Evolutionary conservation across 1,140 invertebrate species (phyloP).

Genomic region (Thrips palmi): DNA sequence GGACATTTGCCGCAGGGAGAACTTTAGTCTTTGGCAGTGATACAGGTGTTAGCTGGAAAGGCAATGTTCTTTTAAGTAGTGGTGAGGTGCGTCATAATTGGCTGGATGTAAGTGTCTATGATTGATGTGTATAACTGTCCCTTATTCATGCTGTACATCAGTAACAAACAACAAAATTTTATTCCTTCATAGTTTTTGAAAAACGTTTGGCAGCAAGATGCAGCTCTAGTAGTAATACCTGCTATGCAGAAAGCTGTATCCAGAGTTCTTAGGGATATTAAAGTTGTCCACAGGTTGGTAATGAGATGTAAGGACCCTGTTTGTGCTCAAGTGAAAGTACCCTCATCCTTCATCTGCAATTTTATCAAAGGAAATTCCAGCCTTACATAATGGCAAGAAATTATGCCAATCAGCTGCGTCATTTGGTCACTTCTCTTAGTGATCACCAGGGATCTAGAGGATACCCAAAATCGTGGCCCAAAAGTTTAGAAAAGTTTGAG

Average conservation of each 20-base stretch:
- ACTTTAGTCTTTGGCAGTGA: constrained; percentile 69
- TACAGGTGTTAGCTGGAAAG: constrained; percentile 73
- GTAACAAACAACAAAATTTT: constrained; percentile 14
- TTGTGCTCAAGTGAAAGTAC: too few relatives aligned
- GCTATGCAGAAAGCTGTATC: constrained; percentile 68
- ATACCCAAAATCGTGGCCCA: constrained; percentile 54
- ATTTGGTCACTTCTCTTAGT: constrained; percentile 62
- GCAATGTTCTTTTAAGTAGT: constrained; percentile 70
- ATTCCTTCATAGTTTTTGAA: constrained; percentile 48
- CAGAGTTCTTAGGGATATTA: constrained; percentile 56
- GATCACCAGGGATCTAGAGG: constrained; percentile 51
- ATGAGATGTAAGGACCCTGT: too few relatives aligned
- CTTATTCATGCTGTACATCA: constrained; percentile 11
- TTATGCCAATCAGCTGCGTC: constrained; percentile 63
- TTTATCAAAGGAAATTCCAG: constrained; percentile 59
- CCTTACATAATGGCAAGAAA: constrained; percentile 64
- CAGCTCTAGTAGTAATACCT: constrained; percentile 51
- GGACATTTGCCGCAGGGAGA: constrained; percentile 28
- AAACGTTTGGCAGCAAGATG: constrained; percentile 58
- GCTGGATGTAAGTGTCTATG: constrained; percentile 48
- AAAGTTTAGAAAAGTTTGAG: constrained; percentile 48
- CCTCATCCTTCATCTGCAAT: too few relatives aligned
- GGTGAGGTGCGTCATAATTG: constrained; percentile 81
- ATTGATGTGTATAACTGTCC: constrained; percentile 7
- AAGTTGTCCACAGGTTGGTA: constrained; percentile 56